phyloP scores from a whole-genome alignment of 2,888 invertebrate genomes.

The Anoncus sp. region DNA sequence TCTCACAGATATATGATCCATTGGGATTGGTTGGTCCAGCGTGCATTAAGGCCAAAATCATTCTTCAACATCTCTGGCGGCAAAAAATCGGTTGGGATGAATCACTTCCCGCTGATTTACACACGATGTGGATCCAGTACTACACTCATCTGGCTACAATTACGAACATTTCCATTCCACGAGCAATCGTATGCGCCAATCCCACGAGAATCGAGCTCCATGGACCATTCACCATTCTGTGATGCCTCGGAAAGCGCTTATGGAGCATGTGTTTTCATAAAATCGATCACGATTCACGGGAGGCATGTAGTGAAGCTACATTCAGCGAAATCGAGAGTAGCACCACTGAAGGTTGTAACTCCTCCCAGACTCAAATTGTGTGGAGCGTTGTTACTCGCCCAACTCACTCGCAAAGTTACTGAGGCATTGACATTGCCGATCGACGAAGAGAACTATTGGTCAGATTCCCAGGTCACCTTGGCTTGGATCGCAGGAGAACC shows the following conservation, averaged over 20 bases:
- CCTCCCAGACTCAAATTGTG: conserved; percentile 68
- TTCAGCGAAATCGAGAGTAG: conserved; percentile 70
- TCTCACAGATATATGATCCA: conserved; percentile 70
- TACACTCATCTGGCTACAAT: conserved; percentile 30
- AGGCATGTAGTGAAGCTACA: conserved; percentile 53
- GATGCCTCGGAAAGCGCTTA: conserved; percentile 62
- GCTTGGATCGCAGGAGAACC: conserved; percentile 23
- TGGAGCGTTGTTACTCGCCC: conserved; percentile 62
- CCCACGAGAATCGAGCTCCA: conserved; percentile 55
- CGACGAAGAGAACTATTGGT: conserved; percentile 58
- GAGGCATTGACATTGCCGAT: conserved; percentile 46
- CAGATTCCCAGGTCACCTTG: conserved; percentile 64
- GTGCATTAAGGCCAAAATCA: conserved; percentile 60
- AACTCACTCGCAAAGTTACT: conserved; percentile 42
- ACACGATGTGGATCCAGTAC: conserved; percentile 25
- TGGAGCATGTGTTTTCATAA: conserved; percentile 63
- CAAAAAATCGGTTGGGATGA: conserved; percentile 55
- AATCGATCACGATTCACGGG: conserved; percentile 10
- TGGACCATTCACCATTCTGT: conserved; percentile 63
- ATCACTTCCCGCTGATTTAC: conserved; percentile 33
- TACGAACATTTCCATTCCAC: conserved; percentile 18
- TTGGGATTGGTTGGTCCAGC: conserved; percentile 68
- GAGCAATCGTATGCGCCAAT: conserved; percentile 1
- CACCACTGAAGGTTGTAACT: conserved; percentile 68
- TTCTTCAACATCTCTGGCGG: conserved; percentile 54